Evolutionary conservation across 2,113 vertebrate genomes (phyloP).

Genomic region (Zingel zingel): DNA sequence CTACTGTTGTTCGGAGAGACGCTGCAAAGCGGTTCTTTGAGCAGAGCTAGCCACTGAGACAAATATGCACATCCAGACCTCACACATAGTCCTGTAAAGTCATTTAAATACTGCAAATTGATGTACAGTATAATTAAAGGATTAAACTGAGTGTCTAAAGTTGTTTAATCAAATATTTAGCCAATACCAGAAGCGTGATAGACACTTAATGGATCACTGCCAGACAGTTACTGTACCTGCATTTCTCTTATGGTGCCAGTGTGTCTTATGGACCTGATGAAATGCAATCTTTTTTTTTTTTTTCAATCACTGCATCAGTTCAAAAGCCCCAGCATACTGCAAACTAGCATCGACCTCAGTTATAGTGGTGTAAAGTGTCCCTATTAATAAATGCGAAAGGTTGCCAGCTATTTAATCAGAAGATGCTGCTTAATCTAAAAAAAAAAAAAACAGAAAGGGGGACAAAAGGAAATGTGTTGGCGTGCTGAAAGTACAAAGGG

Average conservation of each 20-base stretch:
- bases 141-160: background rate
- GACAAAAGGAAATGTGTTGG: constrained; percentile 13
- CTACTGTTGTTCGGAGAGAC: constrained; percentile 16
- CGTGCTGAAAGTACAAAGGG: constrained; percentile 25
- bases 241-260: background rate
- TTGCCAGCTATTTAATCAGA: constrained; percentile 37
- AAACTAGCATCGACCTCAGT: background rate
- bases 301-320: constrained; percentile 1
- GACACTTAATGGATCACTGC: background rate
- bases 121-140: background rate
- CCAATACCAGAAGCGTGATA: background rate
- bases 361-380: constrained; percentile 5
- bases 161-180: background rate
- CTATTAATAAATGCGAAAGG: constrained; percentile 22
- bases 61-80: background rate
- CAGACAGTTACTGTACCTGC: background rate
- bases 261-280: background rate
- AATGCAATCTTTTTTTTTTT: constrained; percentile 20
- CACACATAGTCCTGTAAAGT: background rate
- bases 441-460: background rate
- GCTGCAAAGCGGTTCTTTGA: constrained; percentile 15
- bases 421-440: background rate
- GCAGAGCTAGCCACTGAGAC: background rate
- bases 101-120: background rate
- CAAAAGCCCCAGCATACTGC: background rate